These are phyloP conservation scores for Lanistes nyassanus DNA, from an alignment of 1,140 invertebrate genomes.

Conservation along the genomic window DNA sequence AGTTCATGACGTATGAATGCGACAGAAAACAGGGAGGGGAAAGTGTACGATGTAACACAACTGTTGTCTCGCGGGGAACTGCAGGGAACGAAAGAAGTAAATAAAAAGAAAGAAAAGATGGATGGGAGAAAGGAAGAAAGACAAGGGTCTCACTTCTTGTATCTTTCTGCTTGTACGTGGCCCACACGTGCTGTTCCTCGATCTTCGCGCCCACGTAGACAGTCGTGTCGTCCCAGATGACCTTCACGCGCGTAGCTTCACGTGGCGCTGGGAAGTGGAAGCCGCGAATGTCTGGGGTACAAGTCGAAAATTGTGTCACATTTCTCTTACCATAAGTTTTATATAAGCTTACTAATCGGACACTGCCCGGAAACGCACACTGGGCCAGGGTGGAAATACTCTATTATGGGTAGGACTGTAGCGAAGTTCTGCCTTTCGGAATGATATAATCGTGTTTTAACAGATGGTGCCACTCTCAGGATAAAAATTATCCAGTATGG, in stretches of 20 bases:
- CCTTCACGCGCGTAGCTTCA: constrained; percentile 31
- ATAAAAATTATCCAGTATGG: too few species aligned
- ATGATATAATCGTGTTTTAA: too few species aligned
- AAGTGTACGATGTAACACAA: background rate
- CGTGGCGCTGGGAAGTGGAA: constrained; percentile 25
- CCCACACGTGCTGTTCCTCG: constrained; percentile 34
- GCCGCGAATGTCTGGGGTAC: constrained; percentile 31
- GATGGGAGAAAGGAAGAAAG: background rate
- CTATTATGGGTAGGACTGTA: too few species aligned
- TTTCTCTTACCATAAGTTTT: too few species aligned
- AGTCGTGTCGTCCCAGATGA: constrained; percentile 34
- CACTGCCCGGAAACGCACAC: too few species aligned
- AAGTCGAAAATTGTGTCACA: too few species aligned
- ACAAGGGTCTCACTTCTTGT: constrained; percentile 33
- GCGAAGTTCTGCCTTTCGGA: too few species aligned
- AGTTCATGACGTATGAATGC: too few species aligned
- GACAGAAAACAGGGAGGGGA: too few species aligned
- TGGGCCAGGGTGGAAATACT: too few species aligned
- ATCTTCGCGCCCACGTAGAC: constrained; percentile 33
- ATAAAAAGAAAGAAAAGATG: background rate
- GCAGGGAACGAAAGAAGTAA: background rate
- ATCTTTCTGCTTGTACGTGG: constrained; percentile 33
- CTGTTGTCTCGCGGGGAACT: background rate
- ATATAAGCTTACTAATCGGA: too few species aligned
- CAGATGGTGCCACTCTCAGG: too few species aligned